Conservation (phyloP, 2,113 vertebrate genomes). For the Sinocyclocheilus anophthalmus region DNA sequence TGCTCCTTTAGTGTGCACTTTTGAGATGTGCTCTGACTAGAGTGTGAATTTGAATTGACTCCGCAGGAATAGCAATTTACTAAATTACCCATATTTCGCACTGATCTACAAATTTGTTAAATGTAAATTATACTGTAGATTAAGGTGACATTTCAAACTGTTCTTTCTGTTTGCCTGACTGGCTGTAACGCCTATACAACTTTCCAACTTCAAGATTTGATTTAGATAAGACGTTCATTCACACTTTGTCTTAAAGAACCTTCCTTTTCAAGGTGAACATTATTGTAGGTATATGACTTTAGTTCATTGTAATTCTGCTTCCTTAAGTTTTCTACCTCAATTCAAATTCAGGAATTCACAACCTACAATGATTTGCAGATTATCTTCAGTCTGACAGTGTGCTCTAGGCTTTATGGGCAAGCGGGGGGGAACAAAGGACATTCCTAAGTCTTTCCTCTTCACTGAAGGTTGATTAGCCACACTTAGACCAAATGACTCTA, state of each 20-base stretch:
- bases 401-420: background rate
- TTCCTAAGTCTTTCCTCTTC: background rate
- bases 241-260: background rate
- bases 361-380: background rate
- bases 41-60: background rate
- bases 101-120: background rate
- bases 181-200: background rate
- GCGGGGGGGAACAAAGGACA: background rate
- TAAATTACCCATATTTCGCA: background rate
- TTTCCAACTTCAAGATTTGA: background rate
- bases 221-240: no score
- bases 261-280: background rate
- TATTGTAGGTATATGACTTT: background rate
- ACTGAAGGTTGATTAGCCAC: background rate
- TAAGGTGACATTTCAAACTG: no score
- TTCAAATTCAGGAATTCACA: background rate
- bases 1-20: background rate
- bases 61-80: background rate
- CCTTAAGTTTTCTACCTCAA: background rate
- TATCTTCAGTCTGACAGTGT: background rate
- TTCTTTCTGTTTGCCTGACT: background rate
- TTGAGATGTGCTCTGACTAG: background rate
- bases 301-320: background rate
- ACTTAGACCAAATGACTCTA: background rate
- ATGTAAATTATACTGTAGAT: background rate